Evolutionary conservation across 1,140 invertebrate genomes (phyloP), one percentile per base, ranked within the genome.

Genomic region (Ylistrum balloti): DNA sequence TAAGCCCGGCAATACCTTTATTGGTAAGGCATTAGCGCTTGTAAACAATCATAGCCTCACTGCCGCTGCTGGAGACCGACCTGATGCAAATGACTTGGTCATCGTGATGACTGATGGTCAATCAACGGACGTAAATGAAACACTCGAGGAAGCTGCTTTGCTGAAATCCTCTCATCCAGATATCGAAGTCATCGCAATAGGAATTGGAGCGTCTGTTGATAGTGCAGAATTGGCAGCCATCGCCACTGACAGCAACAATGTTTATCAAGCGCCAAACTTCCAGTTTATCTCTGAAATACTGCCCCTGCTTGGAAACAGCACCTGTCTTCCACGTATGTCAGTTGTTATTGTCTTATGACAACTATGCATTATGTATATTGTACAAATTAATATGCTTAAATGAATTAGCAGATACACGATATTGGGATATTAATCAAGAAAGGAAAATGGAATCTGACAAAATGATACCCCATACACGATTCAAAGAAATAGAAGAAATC

Each of bases 71-170:
- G 91, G 91, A 33, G 88, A 87, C 17, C 28, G 90, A 20, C 32
- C 48, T 0, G 74, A 89, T 85, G 89, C 88, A 17, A 89, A 33
- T 20, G 87, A 90, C 5, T 88, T 93, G 0, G 91, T 88, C 1
- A 90, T 93, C 11, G 89, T 93, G 0, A 34, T 93, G 20, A 93
- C 92, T 0, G 92, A 93, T 35, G 91, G 92, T 17, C 48, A 56
- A 32, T 91, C 90, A 0, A 48, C 38, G 11, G 91, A 91, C 35
- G 48, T 28, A 45, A 17, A 20, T 1, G 33, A 56, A 38, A 88
- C 88, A 13, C 17, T 85, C 0, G 33, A 33, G 33, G 85, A 88
- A 35, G 92, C 90, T 17, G 33, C 32, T 0, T 20, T 33, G 41
- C 33, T 91, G 33, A 90, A 91, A 38, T 38, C 34, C 7, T 20